These are phyloP conservation scores for Leptura quadrifasciata DNA, from an alignment of 2,888 invertebrate species.

Conservation along the genomic window DNA sequence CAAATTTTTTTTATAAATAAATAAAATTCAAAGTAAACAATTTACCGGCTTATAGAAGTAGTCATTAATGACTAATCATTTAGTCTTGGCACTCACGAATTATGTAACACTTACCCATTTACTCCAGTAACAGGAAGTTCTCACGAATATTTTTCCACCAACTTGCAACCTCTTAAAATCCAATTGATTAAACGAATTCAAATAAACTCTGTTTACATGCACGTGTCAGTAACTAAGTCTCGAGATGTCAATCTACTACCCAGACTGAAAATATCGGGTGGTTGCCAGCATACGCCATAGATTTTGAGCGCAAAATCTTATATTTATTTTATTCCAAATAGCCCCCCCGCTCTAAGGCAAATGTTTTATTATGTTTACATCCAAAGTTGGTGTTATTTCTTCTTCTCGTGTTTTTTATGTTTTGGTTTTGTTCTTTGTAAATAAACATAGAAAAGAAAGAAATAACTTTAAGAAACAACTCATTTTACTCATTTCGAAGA, in stretches of 20 bases:
- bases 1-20: slow-evolving; percentile 16
- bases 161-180: no score
- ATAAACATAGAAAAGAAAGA: no score
- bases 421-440: no score
- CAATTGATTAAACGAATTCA: slow-evolving; percentile 16
- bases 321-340: neutral
- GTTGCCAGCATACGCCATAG: slow-evolving; percentile 14
- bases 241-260: slow-evolving; percentile 24
- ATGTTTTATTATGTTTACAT: no score
- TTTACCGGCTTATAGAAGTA: slow-evolving; percentile 14
- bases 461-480: no score
- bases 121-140: slow-evolving; percentile 14
- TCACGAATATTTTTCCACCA: slow-evolving; percentile 19
- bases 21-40: slow-evolving; percentile 14
- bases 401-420: no score
- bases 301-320: neutral
- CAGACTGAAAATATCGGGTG: slow-evolving; percentile 16
- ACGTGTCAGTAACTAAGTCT: slow-evolving; percentile 15
- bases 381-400: no score
- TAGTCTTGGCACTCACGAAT: slow-evolving; percentile 21
- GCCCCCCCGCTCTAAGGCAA: neutral
- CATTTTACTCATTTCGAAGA: no score
- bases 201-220: slow-evolving; percentile 8
- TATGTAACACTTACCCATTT: slow-evolving; percentile 20
- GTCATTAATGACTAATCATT: slow-evolving; percentile 17